Evolutionary conservation across 2,888 invertebrate species (phyloP).

Genomic region (Cephus spinipes): DNA sequence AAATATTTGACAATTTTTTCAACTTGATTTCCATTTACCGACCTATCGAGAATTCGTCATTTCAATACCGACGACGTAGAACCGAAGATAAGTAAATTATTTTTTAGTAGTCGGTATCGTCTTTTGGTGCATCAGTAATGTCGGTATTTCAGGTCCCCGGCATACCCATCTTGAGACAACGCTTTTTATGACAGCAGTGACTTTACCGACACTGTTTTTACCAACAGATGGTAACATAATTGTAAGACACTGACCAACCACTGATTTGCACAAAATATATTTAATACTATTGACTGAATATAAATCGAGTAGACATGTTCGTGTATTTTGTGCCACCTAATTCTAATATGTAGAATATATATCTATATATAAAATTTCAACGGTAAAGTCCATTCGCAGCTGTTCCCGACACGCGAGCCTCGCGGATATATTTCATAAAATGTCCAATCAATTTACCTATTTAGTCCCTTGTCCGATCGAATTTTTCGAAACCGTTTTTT

Average conservation of each 20-base stretch:
- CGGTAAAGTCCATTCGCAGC: background rate
- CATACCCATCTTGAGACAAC: background rate
- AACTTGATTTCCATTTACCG: too few relatives aligned
- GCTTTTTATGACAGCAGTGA: background rate
- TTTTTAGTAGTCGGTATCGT: too few relatives aligned
- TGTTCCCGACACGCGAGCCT: background rate
- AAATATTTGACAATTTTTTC: too few relatives aligned
- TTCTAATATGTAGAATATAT: background rate
- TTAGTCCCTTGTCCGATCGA: background rate
- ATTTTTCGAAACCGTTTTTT: background rate
- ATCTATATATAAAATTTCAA: background rate
- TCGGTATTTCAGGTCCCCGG: background rate
- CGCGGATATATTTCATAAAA: background rate
- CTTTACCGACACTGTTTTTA: background rate
- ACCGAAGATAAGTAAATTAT: too few relatives aligned
- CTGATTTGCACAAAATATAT: background rate
- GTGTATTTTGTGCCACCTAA: background rate
- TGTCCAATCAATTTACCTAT: background rate
- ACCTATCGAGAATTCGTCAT: too few relatives aligned
- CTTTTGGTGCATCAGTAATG: background rate
- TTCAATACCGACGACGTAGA: too few relatives aligned
- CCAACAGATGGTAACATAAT: background rate
- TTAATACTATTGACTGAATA: background rate
- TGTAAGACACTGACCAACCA: background rate
- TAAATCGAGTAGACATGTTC: background rate